These are phyloP conservation scores for Helicoverpa assulta DNA, from an alignment of 2,888 invertebrate species.

Conservation along the genomic window DNA sequence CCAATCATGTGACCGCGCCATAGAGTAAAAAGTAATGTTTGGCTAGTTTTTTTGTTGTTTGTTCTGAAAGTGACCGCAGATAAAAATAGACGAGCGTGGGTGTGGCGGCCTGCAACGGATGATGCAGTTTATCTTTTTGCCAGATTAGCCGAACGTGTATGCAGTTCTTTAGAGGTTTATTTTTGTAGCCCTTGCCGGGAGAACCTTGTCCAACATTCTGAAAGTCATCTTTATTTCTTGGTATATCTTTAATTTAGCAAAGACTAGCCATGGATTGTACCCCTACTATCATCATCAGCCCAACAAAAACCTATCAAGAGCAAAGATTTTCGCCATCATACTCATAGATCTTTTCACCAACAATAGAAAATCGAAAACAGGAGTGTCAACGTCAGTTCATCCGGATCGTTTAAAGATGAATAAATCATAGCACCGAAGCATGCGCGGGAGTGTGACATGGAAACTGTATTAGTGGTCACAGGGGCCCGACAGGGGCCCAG, in stretches of 20 bases:
- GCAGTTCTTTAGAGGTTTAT: neutral
- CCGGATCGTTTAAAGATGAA: constrained; percentile 39
- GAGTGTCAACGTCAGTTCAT: neutral
- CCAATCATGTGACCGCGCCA: constrained; percentile 84
- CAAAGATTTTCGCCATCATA: no score
- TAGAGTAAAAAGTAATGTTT: constrained; percentile 66
- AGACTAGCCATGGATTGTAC: neutral
- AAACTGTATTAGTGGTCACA: constrained; percentile 74
- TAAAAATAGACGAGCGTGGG: constrained; percentile 51
- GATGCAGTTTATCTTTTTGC: constrained; percentile 4
- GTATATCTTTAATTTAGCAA: neutral
- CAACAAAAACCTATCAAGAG: no score
- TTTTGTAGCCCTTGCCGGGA: neutral
- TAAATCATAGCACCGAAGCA: constrained; percentile 46
- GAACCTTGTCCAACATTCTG: neutral
- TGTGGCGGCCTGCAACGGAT: constrained; percentile 36
- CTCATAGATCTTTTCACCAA: neutral
- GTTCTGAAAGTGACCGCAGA: constrained; percentile 54
- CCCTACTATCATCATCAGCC: neutral
- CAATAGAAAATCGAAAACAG: neutral
- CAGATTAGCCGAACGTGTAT: constrained; percentile 6
- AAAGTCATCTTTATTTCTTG: no score
- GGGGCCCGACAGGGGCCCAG: constrained; percentile 50
- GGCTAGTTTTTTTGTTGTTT: constrained; percentile 57
- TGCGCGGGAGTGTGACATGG: constrained; percentile 71